A percentile compares a stretch with the other conserved stretches of the same genome.
Conservation (phyloP, 2,888 invertebrate species). For the Heliconius ismenius region DNA sequence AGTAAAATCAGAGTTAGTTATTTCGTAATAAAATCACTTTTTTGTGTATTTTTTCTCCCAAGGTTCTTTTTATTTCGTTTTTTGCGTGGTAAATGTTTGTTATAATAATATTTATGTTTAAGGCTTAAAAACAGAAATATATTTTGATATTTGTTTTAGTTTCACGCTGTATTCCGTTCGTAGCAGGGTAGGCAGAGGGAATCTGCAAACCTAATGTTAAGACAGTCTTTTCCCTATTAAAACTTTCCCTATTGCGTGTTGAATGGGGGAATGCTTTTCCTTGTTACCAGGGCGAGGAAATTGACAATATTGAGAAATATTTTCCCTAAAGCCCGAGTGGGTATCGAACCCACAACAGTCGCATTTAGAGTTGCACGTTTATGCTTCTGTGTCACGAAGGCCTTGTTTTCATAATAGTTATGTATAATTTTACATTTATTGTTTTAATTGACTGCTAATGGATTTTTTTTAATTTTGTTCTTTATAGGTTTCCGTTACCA, state of each 20-base stretch:
- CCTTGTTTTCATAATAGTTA: too few species aligned
- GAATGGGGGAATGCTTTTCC: neutral
- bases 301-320: neutral
- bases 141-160: neutral
- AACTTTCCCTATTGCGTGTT: neutral
- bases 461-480: too few species aligned
- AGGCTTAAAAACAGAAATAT: neutral
- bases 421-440: too few species aligned
- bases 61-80: neutral
- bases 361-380: neutral
- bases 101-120: neutral
- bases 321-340: neutral
- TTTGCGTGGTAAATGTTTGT: neutral
- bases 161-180: neutral
- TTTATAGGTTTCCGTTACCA: too few species aligned
- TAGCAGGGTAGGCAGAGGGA: too few species aligned
- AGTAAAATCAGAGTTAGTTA: conserved; percentile 17
- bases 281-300: neutral
- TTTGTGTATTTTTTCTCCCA: neutral
- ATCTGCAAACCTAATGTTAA: too few species aligned
- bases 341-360: neutral
- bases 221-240: too few species aligned
- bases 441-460: too few species aligned
- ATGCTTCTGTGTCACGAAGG: neutral
- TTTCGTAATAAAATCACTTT: neutral